Base-by-base conservation (phyloP, 2,113 vertebrate species). In the Galemys pyrenaicus region DNA sequence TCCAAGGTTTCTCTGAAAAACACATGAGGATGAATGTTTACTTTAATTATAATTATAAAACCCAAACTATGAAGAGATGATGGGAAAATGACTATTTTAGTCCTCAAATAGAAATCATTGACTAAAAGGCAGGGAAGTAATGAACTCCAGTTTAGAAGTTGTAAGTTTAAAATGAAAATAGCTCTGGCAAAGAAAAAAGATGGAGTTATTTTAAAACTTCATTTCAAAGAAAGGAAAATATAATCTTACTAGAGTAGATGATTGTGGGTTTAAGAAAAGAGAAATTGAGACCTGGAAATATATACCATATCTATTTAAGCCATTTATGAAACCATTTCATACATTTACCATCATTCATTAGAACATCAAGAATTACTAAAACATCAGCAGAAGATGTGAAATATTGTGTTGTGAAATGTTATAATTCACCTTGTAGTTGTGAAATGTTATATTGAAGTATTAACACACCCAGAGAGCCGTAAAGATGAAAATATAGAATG, bases 91-190 rank as follows among this genome's bases (percentile, higher is more conserved):
- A 37, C 35, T 87, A 65, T 87, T 74, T 51, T 65, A 89, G 15
- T n/a, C 30, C 39, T 89, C 28, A 65, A 49, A 78, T 58, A 54
- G 74, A 73, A 86, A 93, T 71, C 49, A 85, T 78, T 93, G 92
- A 41, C 83, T 82, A 19, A 84, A 94, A 81, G 67, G 17, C 32
- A 49, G 51, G 26, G n/a, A 49, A 49, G 37, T 51, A 82, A 79
- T 67, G 71, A 70, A 39, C 54, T 92, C 39, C 19, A 77, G 51
- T 93, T 94, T 60, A 91, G 68, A 46, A 90, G 46, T 24, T 91
- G 12, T 51, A 79, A 75, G 32, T 89, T 77, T 67, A 83, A 94
- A 90, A 60, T 60, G 62, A 79, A 89, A 96, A 75, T 75, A 80
- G 8, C 22, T 79, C 65, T 80, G 80, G n/a, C 19, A 92, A 89